Base-by-base conservation (phyloP, 2,888 invertebrate genomes). In the Chloromyia formosa region DNA sequence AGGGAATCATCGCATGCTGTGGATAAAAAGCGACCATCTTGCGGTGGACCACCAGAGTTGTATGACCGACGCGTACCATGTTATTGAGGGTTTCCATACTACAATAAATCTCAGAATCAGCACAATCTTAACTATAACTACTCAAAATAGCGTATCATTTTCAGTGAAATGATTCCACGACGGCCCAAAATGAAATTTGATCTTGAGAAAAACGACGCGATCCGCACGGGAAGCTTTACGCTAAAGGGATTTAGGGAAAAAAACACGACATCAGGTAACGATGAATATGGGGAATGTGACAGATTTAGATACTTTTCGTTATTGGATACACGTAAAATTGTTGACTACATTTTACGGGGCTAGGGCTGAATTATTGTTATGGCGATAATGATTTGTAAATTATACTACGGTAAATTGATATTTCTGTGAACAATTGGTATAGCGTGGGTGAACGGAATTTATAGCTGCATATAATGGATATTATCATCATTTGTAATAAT, bases 21-120 rank as follows among this genome's bases (percentile, higher is more conserved):
- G 27, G 27, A 3, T 23, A 40, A 16, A 64, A 64, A 42, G 4
- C 23, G 27, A 42, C 12, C 64, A 42, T 23, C 23, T 27, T 27
- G n/a, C 0, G 64, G 18, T 64, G 42, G 64, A 64, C 64, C 64
- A 64, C 64, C 64, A 7, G 18, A 20, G 64, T 64, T 64, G 64
- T 42, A 42, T 42, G 42, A 64, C 42, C 23, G 64, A 64, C 42
- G n/a, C 42, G 40, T 42, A 12, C 23, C 27, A 35, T 7, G 27
- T 35, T 35, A 2, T 35, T 4, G 27, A 7, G 27, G 27, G 27
- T 35, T 35, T 35, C 27, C 27, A 4, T 35, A 4, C 27, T 35
- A 35, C 27, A 35, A 35, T n/a, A n/a, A 35, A 35, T 35, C 27
- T 35, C 27, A 35, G 27, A 35, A 35, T 35, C 27, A 35, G 27